Base-by-base conservation (phyloP, 2,888 invertebrate species). In the Tiliacea citrago region DNA sequence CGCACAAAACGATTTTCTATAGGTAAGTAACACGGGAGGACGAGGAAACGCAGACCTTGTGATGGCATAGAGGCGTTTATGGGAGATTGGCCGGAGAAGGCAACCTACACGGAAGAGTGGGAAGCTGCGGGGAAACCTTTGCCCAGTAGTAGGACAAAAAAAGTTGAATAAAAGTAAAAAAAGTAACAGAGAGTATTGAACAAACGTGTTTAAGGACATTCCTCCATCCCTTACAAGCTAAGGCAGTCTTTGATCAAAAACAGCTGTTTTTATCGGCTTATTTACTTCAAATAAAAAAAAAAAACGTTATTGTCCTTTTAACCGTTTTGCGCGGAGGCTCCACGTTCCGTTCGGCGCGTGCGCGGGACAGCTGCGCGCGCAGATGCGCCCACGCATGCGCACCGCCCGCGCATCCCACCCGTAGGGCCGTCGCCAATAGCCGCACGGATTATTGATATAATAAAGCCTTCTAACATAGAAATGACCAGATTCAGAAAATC, bases 351-450 rank as follows among this genome's bases (percentile, higher is more conserved):
- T 53, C 62, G 84, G 79, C 87, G 84, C 84, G 87, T 86, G 88
- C 83, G 71, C 84, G 58, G 61, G 87, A 79, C 93, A 93, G 92
- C 92, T 93, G 93, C 86, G 73, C 71, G 83, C 86, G 92, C 93
- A 93, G 93, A 92, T 93, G 93, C 84, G 83, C 84, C 81, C 69
- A 79, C 78, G 75, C 74, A 68, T 45, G 67, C 77, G 42, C 61
- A 45, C 73, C 66, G 82, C 82, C 81, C 79, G 81, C 79, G 68
- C 76, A 82, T 75, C 77, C 72, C 77, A 76, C 82, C 77, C 79
- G 77, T 70, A 75, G 65, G 67, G 75, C 68, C 55, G 63, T 81
- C 66, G 68, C 74, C 80, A 77, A 82, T 81, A 73, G 81, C 77
- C 73, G 67, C 66, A 70, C 66, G 78, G 80, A 83, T 88, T 85